Percentiles rank a stretch among this genome's conserved stretches.
Conservation (phyloP, 2,888 invertebrate genomes). For the Torymus auratus region DNA sequence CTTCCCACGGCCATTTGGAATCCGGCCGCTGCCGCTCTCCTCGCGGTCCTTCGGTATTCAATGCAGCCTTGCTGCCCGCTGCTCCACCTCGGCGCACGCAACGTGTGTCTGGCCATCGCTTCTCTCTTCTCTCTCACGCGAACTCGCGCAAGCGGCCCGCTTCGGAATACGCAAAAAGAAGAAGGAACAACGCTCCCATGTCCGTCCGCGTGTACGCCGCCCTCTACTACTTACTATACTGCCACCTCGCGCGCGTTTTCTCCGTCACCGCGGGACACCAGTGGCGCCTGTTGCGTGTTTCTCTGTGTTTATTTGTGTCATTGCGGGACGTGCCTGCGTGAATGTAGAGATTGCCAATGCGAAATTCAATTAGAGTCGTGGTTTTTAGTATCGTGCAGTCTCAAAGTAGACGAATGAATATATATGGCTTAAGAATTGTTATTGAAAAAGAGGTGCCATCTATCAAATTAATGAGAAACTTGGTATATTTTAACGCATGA, state of each 20-base stretch:
- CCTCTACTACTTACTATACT: constrained; percentile 28
- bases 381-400: too few relatives aligned
- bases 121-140: not conserved
- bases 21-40: constrained; percentile 63
- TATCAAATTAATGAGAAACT: too few relatives aligned
- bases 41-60: constrained; percentile 70
- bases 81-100: constrained; percentile 60
- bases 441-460: too few relatives aligned
- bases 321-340: too few relatives aligned
- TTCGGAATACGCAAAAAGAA: constrained; percentile 60
- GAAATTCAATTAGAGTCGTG: too few relatives aligned
- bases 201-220: constrained; percentile 23
- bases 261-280: not conserved
- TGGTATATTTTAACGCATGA: too few relatives aligned
- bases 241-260: not conserved
- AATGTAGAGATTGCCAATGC: too few relatives aligned
- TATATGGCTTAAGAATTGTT: too few relatives aligned
- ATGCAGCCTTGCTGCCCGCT: constrained; percentile 41
- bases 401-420: too few relatives aligned
- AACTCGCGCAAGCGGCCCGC: constrained; percentile 17
- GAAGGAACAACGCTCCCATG: not conserved
- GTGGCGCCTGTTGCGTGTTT: not conserved
- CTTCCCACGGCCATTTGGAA: constrained; percentile 76
- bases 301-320: too few relatives aligned
- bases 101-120: constrained; percentile 42